Conservation (phyloP, 2,113 vertebrate genomes). For the Lontra canadensis region DNA sequence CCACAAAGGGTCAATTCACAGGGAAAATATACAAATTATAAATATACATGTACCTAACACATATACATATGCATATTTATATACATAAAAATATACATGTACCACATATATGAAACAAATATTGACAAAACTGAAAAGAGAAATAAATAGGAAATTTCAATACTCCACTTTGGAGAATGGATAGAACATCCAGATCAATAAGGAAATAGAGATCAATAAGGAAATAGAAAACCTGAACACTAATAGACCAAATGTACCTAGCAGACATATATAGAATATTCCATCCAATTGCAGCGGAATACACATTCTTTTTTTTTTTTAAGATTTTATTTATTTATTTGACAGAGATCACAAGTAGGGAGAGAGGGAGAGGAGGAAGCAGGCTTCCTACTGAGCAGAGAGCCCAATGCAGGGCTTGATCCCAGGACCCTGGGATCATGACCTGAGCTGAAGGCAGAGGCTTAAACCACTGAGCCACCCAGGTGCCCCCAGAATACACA, state of each 20-base stretch:
- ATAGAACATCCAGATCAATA: background rate
- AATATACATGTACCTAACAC: background rate
- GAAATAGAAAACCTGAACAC: background rate
- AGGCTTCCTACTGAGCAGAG: too few species aligned
- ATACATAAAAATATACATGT: background rate
- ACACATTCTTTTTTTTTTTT: background rate
- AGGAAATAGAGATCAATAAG: background rate
- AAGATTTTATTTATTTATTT: too few species aligned
- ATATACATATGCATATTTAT: background rate
- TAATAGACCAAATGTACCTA: background rate
- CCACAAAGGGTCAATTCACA: background rate
- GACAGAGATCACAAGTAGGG: too few species aligned
- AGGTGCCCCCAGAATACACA: background rate
- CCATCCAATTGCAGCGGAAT: background rate
- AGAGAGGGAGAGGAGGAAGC: too few species aligned
- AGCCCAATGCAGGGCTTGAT: too few species aligned
- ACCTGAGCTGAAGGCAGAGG: too few species aligned
- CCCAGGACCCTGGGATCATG: too few species aligned
- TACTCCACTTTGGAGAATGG: background rate
- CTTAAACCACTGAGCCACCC: too few species aligned
- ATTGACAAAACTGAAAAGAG: background rate
- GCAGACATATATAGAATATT: background rate
- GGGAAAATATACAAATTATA: background rate
- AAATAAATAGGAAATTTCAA: background rate
- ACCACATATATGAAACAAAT: background rate